Evolutionary conservation across 2,113 vertebrate species (phyloP), one percentile per base, ranked within the genome.

Genomic region (rabbit (Oryctolagus cuniculus)): DNA sequence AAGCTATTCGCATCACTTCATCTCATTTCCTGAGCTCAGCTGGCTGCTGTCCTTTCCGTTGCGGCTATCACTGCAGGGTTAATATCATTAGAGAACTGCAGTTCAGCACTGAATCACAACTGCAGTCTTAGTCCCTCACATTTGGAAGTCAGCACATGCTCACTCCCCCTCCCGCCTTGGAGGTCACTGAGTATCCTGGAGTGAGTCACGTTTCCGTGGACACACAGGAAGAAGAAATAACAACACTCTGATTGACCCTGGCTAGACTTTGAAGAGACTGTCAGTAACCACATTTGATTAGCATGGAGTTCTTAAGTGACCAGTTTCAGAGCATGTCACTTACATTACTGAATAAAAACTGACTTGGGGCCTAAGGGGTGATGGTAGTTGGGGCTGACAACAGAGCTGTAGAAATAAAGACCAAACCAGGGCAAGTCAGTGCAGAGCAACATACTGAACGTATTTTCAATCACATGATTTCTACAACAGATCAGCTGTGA

Each of bases 61-160:
- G 64, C 72, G 64, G 16, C 22, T 80, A 36, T 31, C 77, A 5
- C 38, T 90, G 87, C 16, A 89, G 69, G 91, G 79, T 93, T 79
- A 86, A 44, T 92, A 27, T 53, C 53, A 86, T 44, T 58, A 79
- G 24, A 88, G 38, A 91, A 90, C 31, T 75, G 58, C 2, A 69
- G 49, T n/a, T 90, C 19, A 69, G 51, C 24, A 58, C 2, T 58
- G 4, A 67, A 64, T 94, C 84, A 84, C 80, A 95, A 89, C 34
- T 67, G 19, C 24, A 51, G 17, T 90, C 3, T 63, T 58, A 38
- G 24, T 84, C 66, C 17, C 78, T 80, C 38, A 78, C 83, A 51
- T 21, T 89, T 19, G 0, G 0, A 34, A 3, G 11, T 84, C 44
- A 61, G 27, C 29, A 87, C 29, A 67, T 58, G 27, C 22, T 92